Conservation (phyloP, 2,888 invertebrate genomes). For the Papilio protenor region DNA sequence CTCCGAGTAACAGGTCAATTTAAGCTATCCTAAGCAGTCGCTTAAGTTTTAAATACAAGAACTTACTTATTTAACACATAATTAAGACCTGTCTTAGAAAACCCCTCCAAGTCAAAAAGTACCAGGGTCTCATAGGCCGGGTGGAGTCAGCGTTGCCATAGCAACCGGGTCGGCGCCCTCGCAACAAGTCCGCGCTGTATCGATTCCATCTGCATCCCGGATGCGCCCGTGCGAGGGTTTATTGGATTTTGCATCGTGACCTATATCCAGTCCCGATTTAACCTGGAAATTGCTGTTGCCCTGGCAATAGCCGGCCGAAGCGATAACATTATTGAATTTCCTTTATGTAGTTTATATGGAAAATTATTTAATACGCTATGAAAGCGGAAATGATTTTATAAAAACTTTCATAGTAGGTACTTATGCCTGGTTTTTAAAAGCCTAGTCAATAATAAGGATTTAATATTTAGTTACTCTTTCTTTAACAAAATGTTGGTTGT, state of each 20-base stretch:
- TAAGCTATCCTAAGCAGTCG: not conserved
- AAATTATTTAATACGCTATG: not conserved
- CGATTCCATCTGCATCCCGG: constrained; percentile 57
- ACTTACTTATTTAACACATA: not conserved
- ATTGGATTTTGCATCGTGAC: constrained; percentile 36
- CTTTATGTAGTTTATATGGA: not conserved
- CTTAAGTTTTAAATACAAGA: not conserved
- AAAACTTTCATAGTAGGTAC: not conserved
- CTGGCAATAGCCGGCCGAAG: not conserved
- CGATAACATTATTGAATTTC: constrained; percentile 7
- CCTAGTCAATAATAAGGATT: not conserved
- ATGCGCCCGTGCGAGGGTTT: constrained; percentile 32
- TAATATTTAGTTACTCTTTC: not conserved
- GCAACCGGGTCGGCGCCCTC: constrained; percentile 55
- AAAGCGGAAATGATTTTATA: not conserved
- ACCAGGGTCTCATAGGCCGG: constrained; percentile 38
- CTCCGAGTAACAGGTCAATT: not conserved
- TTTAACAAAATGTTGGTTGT: not conserved
- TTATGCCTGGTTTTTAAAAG: not conserved
- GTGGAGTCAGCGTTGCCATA: constrained; percentile 52
- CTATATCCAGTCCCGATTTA: constrained; percentile 10
- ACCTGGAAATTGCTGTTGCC: constrained; percentile 34
- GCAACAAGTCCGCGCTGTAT: constrained; percentile 61
- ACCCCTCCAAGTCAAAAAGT: constrained; percentile 2
- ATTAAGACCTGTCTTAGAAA: not conserved